Percentiles rank a stretch among this genome's conserved stretches.
Evolutionary conservation across 1,140 invertebrate species (phyloP).

Genomic region (Potamilus streckersoni): DNA sequence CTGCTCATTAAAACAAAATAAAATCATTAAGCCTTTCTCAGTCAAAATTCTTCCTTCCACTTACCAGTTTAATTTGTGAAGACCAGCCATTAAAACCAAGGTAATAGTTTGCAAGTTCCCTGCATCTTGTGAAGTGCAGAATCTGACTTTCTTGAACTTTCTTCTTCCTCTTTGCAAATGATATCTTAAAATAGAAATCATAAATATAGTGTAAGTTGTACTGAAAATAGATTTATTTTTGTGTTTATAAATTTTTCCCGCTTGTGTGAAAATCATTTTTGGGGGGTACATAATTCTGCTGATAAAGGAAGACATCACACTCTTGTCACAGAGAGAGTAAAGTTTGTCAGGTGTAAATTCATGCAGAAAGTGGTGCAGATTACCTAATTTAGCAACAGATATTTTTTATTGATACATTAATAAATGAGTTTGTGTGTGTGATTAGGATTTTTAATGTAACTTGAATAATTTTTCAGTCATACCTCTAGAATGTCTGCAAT

Average conservation of each 20-base stretch:
- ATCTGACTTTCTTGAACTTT: constrained; percentile 13
- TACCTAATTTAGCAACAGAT: too few species aligned
- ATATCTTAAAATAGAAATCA: constrained; percentile 34
- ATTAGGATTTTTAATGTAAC: too few species aligned
- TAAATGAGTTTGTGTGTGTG: too few species aligned
- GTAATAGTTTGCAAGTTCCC: constrained; percentile 57
- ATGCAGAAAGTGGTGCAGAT: too few species aligned
- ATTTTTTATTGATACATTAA: too few species aligned
- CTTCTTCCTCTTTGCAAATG: constrained; percentile 48
- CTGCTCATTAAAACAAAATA: too few species aligned
- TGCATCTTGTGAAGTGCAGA: constrained; percentile 47
- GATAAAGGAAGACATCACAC: not conserved
- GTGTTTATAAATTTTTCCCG: not conserved
- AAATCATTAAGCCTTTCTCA: too few species aligned
- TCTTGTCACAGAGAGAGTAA: not conserved
- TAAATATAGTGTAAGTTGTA: not conserved
- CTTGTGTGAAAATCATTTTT: not conserved
- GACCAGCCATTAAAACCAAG: constrained; percentile 61
- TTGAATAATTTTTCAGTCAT: too few species aligned
- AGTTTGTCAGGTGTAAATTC: too few species aligned
- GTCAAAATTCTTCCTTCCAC: not conserved
- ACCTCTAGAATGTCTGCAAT: too few species aligned
- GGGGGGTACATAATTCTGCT: not conserved
- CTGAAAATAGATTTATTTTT: not conserved
- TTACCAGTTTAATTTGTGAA: constrained; percentile 40